phyloP scores from a whole-genome alignment of 35 echinoderm and acorn worm species.

The Acanthaster planci region DNA sequence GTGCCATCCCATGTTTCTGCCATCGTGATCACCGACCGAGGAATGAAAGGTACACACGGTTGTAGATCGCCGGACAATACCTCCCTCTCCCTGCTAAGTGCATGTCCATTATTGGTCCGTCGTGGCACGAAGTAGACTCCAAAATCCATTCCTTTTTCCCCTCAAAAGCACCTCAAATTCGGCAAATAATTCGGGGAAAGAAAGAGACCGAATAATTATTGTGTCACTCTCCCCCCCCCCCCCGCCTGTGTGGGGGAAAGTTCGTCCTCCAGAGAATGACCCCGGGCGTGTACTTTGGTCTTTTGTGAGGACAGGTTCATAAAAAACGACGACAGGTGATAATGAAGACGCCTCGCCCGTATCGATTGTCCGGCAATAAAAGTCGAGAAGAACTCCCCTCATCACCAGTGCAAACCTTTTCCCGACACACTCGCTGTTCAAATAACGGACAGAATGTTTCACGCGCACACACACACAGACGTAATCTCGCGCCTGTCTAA shows the following conservation, averaged over 20 bases:
- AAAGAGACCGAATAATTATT: neutral
- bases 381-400: no score
- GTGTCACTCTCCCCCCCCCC: no score
- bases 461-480: no score
- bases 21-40: neutral
- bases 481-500: no score
- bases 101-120: neutral
- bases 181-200: neutral
- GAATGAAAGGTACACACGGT: slow-evolving; percentile 2
- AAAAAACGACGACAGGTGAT: slow-evolving; percentile 16
- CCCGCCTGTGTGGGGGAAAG: neutral
- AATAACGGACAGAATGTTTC: no score
- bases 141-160: neutral
- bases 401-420: no score
- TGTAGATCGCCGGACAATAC: slow-evolving; percentile 13
- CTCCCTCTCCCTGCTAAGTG: neutral
- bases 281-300: neutral
- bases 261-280: neutral
- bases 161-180: neutral
- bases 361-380: neutral
- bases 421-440: no score
- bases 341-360: neutral
- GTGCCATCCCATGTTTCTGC: no score
- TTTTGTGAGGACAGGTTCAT: neutral
- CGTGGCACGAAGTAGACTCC: neutral